These are phyloP conservation scores for Mycteria americana DNA, from an alignment of 2,797 vertebrate species.

Conservation along the genomic window DNA sequence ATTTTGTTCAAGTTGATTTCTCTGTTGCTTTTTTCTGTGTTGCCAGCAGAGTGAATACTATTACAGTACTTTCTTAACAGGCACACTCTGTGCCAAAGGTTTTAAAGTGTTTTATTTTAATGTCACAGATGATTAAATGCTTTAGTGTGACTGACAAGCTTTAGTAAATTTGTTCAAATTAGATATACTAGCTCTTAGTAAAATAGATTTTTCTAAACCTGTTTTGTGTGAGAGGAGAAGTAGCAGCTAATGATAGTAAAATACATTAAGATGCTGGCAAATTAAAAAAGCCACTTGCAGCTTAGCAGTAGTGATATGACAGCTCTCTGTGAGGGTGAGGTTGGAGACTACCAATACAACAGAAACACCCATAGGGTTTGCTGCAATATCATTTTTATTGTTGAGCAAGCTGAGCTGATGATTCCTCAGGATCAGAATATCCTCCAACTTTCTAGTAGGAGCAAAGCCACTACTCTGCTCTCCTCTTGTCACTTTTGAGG, in stretches of 20 bases:
- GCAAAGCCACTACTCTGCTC: not conserved
- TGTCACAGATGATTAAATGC: slow-evolving; percentile 69
- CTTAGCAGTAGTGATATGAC: not conserved
- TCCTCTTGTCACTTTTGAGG: not conserved
- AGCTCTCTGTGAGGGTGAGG: not conserved
- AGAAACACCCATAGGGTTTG: not conserved
- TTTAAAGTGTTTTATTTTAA: slow-evolving; percentile 71
- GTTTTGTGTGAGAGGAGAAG: slow-evolving; percentile 62
- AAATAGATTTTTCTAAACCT: slow-evolving; percentile 67
- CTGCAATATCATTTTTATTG: not conserved
- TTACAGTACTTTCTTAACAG: slow-evolving; percentile 48
- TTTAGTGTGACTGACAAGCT: slow-evolving; percentile 71
- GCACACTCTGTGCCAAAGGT: slow-evolving; percentile 54
- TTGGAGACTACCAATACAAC: not conserved
- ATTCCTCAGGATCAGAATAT: not conserved
- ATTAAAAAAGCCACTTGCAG: slow-evolving; percentile 34
- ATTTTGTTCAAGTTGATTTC: slow-evolving; percentile 24
- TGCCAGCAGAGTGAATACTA: slow-evolving; percentile 31
- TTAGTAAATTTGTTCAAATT: slow-evolving; percentile 64
- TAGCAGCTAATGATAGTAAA: slow-evolving; percentile 64
- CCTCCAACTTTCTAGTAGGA: not conserved
- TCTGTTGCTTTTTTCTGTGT: not conserved
- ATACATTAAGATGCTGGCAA: slow-evolving; percentile 61
- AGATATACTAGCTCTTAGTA: slow-evolving; percentile 64
- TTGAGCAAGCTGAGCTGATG: not conserved